Percentiles rank a stretch among this genome's conserved stretches.
phyloP scores from a whole-genome alignment of 2,113 vertebrate genomes.

The Rhinoptilus africanus region DNA sequence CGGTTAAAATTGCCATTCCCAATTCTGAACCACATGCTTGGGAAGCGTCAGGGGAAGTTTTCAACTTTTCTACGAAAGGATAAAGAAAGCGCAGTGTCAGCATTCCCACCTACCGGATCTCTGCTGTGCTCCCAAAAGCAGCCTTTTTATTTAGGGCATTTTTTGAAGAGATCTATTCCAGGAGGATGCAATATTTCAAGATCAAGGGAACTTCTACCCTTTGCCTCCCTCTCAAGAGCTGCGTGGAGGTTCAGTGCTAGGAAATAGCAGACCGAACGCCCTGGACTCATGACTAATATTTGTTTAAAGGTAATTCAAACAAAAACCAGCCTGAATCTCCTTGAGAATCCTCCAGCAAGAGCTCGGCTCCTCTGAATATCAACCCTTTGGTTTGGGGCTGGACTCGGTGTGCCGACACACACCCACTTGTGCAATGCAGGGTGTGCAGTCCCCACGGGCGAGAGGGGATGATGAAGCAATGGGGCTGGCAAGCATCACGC shows the following conservation, averaged over 20 bases:
- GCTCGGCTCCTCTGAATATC: not conserved
- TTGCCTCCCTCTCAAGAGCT: not conserved
- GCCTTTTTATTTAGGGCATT: not conserved
- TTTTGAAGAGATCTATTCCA: not conserved
- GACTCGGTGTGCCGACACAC: not conserved
- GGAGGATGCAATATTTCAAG: not conserved
- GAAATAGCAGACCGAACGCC: not conserved
- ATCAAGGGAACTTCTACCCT: not conserved
- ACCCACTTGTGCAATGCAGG: not conserved
- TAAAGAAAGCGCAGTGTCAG: not conserved
- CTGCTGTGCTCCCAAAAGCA: not conserved
- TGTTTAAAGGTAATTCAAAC: not conserved
- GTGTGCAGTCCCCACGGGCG: not conserved
- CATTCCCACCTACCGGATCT: not conserved
- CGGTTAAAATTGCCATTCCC: not conserved
- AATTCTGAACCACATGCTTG: not conserved
- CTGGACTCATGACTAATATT: not conserved
- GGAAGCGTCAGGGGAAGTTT: not conserved
- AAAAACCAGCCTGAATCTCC: not conserved
- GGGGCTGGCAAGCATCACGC: not conserved
- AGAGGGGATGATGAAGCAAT: not conserved
- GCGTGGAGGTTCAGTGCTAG: accelerated
- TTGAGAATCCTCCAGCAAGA: not conserved
- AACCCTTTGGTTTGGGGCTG: not conserved
- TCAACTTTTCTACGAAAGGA: not conserved